A percentile compares a stretch with the other conserved stretches of the same genome.
These are phyloP conservation scores for Lepidurus couesii DNA, from an alignment of 1,140 invertebrate species.

Conservation along the genomic window DNA sequence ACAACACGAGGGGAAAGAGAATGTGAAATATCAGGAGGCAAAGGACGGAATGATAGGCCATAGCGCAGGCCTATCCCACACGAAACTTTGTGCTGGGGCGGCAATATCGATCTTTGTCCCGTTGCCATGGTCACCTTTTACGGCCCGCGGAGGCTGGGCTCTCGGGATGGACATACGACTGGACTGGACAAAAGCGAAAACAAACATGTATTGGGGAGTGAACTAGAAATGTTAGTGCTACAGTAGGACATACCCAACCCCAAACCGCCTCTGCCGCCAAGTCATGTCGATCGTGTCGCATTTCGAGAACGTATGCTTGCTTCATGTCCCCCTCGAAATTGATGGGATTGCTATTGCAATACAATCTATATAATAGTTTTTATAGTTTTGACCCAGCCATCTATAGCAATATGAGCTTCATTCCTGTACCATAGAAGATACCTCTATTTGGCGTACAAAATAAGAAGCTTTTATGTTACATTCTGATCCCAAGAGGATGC, in stretches of 20 bases:
- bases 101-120: slow-evolving; percentile 15
- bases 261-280: background rate
- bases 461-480: too few species aligned
- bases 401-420: too few species aligned
- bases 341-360: background rate
- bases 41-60: slow-evolving; percentile 18
- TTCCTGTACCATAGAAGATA: too few species aligned
- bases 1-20: background rate
- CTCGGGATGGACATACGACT: background rate
- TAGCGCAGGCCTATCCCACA: slow-evolving; percentile 17
- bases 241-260: background rate
- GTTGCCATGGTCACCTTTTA: slow-evolving; percentile 12
- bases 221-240: background rate
- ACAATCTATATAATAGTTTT: background rate
- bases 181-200: background rate
- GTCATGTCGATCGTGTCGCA: background rate
- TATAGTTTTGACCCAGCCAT: too few species aligned
- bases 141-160: slow-evolving; percentile 1
- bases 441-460: too few species aligned
- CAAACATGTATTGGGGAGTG: background rate
- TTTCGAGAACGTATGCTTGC: background rate
- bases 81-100: slow-evolving; percentile 8
- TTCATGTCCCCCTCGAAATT: background rate
- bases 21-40: slow-evolving; percentile 14
- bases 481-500: too few species aligned